phyloP scores from a whole-genome alignment of 2,797 vertebrate genomes.

The Syngnathus rostellatus region DNA sequence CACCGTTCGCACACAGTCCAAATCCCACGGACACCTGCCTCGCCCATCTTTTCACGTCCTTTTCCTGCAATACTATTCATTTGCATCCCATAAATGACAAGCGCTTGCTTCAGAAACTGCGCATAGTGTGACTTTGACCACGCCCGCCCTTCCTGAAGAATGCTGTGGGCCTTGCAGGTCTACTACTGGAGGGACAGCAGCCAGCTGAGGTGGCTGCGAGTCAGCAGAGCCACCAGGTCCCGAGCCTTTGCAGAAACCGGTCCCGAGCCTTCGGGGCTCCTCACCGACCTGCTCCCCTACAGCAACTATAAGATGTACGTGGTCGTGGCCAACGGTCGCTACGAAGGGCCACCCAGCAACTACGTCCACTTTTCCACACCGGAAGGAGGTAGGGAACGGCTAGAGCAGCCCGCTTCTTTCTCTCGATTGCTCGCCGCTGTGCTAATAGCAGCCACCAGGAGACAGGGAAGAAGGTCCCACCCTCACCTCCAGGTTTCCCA shows the following conservation, averaged over 20 bases:
- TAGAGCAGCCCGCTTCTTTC: too few relatives aligned
- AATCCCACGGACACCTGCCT: too few relatives aligned
- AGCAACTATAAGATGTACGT: slow-evolving; percentile 96
- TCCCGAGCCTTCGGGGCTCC: slow-evolving; percentile 76
- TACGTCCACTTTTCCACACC: slow-evolving; percentile 86
- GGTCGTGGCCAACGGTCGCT: slow-evolving; percentile 88
- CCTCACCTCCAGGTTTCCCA: too few relatives aligned
- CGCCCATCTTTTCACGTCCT: too few relatives aligned
- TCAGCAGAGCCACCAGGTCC: slow-evolving; percentile 82
- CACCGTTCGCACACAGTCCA: too few relatives aligned
- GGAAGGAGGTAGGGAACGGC: slow-evolving; percentile 80
- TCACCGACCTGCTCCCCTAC: slow-evolving; percentile 83
- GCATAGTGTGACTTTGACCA: not conserved
- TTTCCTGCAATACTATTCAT: too few relatives aligned
- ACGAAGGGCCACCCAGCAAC: slow-evolving; percentile 85
- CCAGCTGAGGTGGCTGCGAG: slow-evolving; percentile 82
- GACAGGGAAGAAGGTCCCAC: too few relatives aligned
- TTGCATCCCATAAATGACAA: too few relatives aligned
- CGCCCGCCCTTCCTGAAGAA: not conserved
- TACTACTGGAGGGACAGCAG: slow-evolving; percentile 98
- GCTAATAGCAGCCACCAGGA: too few relatives aligned
- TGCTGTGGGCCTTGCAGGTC: slow-evolving; percentile 63
- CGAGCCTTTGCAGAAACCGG: slow-evolving; percentile 76
- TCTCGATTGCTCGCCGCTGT: too few relatives aligned
- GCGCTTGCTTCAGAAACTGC: too few relatives aligned